phyloP scores from a whole-genome alignment of 2,113 vertebrate genomes.

The Vanacampus margaritifer region DNA sequence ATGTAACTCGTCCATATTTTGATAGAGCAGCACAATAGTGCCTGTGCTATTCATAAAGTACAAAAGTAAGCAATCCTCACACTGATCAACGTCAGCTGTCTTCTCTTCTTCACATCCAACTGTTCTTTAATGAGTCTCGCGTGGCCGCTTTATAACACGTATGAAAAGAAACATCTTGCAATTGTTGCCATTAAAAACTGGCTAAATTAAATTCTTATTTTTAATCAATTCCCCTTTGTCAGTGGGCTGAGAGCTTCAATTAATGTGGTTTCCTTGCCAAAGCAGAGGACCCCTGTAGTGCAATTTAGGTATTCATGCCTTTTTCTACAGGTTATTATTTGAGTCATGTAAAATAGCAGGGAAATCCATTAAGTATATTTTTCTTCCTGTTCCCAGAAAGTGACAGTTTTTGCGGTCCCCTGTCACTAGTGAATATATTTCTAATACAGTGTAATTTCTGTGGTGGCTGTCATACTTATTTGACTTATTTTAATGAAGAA shows the following conservation, averaged over 20 bases:
- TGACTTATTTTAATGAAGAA: conserved; percentile 25
- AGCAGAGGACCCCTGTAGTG: conserved; percentile 52
- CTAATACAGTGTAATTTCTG: conserved; percentile 18
- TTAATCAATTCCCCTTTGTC: conserved; percentile 62
- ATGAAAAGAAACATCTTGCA: conserved; percentile 49
- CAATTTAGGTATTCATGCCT: conserved; percentile 54
- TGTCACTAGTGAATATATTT: conserved; percentile 22
- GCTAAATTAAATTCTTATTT: conserved; percentile 64
- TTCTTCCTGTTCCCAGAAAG: conserved; percentile 17
- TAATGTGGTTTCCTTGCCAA: conserved; percentile 48
- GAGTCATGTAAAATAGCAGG: conserved; percentile 44
- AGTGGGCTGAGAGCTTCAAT: conserved; percentile 39
- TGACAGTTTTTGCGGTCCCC: conserved; percentile 32
- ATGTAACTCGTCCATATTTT: conserved; percentile 54
- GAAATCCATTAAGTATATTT: conserved; percentile 49
- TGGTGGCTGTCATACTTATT: conserved; percentile 42
- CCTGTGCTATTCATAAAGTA: conserved; percentile 30
- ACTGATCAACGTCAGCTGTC: conserved; percentile 62
- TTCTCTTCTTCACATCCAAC: conserved; percentile 42
- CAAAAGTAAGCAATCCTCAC: conserved; percentile 37
- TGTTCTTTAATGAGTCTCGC: conserved; percentile 71
- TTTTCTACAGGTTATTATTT: conserved; percentile 41
- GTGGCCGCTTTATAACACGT: conserved; percentile 54
- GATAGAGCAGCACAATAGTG: conserved; percentile 40
- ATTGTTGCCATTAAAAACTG: conserved; percentile 59